Conservation (phyloP, 2,113 vertebrate species). For the Daphoenositta chrysoptera region DNA sequence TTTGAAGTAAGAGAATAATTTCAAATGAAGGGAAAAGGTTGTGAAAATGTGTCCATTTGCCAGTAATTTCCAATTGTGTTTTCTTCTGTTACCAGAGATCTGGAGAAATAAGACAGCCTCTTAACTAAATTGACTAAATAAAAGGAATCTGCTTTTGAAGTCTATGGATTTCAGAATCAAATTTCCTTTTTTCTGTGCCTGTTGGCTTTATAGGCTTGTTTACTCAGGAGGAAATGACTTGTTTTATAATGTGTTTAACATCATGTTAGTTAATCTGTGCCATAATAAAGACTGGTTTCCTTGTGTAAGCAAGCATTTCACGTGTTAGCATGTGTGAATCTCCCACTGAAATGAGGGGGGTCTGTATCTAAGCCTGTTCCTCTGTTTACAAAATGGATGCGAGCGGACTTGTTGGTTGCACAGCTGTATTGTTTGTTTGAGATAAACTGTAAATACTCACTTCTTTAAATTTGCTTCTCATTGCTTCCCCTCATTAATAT, state of each 20-base stretch:
- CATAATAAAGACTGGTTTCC: constrained; percentile 11
- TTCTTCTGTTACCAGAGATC: constrained; percentile 37
- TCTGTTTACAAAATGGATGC: not conserved
- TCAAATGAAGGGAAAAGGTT: not conserved
- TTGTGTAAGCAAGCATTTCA: constrained; percentile 6
- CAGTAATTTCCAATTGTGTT: constrained; percentile 11
- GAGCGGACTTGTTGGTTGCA: not conserved
- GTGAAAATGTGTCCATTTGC: not conserved
- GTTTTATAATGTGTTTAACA: constrained; percentile 63
- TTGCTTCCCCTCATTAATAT: not conserved
- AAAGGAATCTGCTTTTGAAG: constrained; percentile 64
- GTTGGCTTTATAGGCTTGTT: constrained; percentile 55
- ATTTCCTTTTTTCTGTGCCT: constrained; percentile 63
- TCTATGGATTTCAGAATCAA: constrained; percentile 57
- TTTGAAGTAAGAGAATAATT: not conserved
- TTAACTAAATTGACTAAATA: constrained; percentile 47
- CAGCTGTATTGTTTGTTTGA: not conserved
- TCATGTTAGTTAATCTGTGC: constrained; percentile 53
- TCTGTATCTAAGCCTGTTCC: not conserved
- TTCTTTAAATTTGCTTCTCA: not conserved
- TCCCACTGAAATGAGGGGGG: not conserved
- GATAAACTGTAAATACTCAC: not conserved
- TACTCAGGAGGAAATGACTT: constrained; percentile 58
- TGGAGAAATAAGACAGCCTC: constrained; percentile 34
- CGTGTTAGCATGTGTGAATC: not conserved